phyloP scores from a whole-genome alignment of 2,888 invertebrate species.

The Drosophila kambysellisi region DNA sequence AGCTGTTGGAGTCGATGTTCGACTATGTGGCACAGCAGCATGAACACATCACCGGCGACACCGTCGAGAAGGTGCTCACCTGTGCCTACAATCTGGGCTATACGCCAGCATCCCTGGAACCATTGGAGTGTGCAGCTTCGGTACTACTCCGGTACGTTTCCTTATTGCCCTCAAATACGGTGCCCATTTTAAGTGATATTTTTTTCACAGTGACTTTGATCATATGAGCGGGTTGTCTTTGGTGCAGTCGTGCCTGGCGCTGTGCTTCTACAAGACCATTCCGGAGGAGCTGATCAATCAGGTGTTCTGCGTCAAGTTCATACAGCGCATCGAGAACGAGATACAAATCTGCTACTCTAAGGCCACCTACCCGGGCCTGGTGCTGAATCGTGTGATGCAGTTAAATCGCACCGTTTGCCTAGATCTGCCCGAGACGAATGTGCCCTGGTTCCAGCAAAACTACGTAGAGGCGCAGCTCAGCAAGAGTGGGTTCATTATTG shows the following conservation, averaged over 20 bases:
- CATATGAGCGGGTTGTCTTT: slow-evolving; percentile 86
- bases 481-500: slow-evolving; percentile 82
- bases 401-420: slow-evolving; percentile 88
- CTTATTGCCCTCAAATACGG: not conserved
- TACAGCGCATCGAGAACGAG: slow-evolving; percentile 87
- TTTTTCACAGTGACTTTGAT: slow-evolving; percentile 86
- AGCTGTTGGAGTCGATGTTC: slow-evolving; percentile 85
- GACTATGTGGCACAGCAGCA: slow-evolving; percentile 85
- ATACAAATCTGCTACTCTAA: slow-evolving; percentile 87
- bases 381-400: slow-evolving; percentile 87
- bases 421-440: slow-evolving; percentile 87
- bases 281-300: slow-evolving; percentile 86
- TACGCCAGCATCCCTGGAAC: slow-evolving; percentile 84
- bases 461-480: slow-evolving; percentile 86
- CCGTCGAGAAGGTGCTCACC: slow-evolving; percentile 86
- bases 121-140: slow-evolving; percentile 84
- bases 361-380: slow-evolving; percentile 86
- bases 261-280: slow-evolving; percentile 86
- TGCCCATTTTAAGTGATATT: not conserved
- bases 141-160: slow-evolving; percentile 84
- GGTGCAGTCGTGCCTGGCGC: slow-evolving; percentile 86
- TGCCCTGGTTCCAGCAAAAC: slow-evolving; percentile 89
- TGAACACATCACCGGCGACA: slow-evolving; percentile 86
- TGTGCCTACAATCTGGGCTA: slow-evolving; percentile 86
- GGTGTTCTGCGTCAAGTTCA: slow-evolving; percentile 87